Evolutionary conservation across 1,140 invertebrate species (phyloP).

Genomic region (Atopsyche davidsoni): DNA sequence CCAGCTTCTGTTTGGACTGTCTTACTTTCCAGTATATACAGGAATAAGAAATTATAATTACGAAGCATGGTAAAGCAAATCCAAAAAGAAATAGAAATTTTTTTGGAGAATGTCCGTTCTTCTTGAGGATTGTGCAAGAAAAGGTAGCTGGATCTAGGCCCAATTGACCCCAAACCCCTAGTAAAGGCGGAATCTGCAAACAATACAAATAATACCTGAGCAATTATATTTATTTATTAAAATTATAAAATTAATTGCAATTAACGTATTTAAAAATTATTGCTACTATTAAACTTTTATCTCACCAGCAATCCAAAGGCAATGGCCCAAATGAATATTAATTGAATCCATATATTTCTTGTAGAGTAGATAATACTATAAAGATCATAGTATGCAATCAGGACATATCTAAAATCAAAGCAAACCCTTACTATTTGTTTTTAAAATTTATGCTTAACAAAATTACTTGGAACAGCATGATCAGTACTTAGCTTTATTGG

Average conservation of each 20-base stretch:
- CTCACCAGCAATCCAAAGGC: slow-evolving; percentile 59
- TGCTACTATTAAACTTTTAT: too few relatives aligned
- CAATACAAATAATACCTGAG: too few relatives aligned
- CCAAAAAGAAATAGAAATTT: slow-evolving; percentile 78
- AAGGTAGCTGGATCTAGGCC: slow-evolving; percentile 72
- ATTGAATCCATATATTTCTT: slow-evolving; percentile 64
- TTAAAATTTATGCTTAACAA: too few relatives aligned
- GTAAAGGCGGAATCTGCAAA: slow-evolving; percentile 67
- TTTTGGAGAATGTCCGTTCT: slow-evolving; percentile 72
- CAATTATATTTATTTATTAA: too few relatives aligned
- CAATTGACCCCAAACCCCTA: slow-evolving; percentile 76
- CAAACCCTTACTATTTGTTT: too few relatives aligned
- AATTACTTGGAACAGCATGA: too few relatives aligned
- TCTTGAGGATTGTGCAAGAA: slow-evolving; percentile 78
- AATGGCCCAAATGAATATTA: slow-evolving; percentile 70
- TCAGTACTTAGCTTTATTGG: too few relatives aligned
- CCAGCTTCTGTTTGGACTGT: slow-evolving; percentile 62
- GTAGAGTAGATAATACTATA: slow-evolving; percentile 71
- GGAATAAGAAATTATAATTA: slow-evolving; percentile 76
- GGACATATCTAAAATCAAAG: slow-evolving; percentile 63
- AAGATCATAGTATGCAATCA: slow-evolving; percentile 70
- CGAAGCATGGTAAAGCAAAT: slow-evolving; percentile 73
- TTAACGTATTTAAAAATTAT: too few relatives aligned
- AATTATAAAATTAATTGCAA: slow-evolving; percentile 4
- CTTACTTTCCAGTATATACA: slow-evolving; percentile 79